Percentiles rank a stretch among this genome's conserved stretches.
Evolutionary conservation across 2,113 vertebrate species (phyloP).

Genomic region (Cryptoleucopteryx plumbea): DNA sequence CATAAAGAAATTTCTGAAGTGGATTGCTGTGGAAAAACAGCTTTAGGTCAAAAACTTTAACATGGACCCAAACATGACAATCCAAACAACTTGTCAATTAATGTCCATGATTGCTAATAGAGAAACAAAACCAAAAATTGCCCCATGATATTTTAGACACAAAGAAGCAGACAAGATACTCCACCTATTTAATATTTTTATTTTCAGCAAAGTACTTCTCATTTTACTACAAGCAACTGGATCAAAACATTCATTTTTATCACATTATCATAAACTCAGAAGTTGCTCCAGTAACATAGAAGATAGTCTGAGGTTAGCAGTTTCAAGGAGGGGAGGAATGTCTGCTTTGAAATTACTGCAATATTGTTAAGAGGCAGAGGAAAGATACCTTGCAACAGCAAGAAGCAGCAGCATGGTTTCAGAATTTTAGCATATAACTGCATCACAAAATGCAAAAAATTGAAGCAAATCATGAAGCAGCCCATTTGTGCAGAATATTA

Average conservation of each 20-base stretch:
- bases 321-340: not conserved
- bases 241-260: slow-evolving; percentile 9
- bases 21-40: not conserved
- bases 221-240: not conserved
- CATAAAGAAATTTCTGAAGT: not conserved
- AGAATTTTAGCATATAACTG: not conserved
- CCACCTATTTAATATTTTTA: not conserved
- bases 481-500: not conserved
- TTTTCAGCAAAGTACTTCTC: slow-evolving; percentile 10
- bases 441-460: not conserved
- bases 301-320: not conserved
- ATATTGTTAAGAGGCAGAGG: not conserved
- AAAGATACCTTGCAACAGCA: not conserved
- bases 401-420: not conserved
- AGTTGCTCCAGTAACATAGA: not conserved
- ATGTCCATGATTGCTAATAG: not conserved
- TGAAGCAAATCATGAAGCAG: not conserved
- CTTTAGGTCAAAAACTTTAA: not conserved
- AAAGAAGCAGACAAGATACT: not conserved
- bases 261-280: not conserved
- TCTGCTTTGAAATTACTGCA: not conserved
- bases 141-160: not conserved
- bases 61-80: not conserved
- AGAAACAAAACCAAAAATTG: not conserved
- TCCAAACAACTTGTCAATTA: not conserved